Conservation (phyloP, 2,888 invertebrate genomes). For the Taenaris catops region DNA sequence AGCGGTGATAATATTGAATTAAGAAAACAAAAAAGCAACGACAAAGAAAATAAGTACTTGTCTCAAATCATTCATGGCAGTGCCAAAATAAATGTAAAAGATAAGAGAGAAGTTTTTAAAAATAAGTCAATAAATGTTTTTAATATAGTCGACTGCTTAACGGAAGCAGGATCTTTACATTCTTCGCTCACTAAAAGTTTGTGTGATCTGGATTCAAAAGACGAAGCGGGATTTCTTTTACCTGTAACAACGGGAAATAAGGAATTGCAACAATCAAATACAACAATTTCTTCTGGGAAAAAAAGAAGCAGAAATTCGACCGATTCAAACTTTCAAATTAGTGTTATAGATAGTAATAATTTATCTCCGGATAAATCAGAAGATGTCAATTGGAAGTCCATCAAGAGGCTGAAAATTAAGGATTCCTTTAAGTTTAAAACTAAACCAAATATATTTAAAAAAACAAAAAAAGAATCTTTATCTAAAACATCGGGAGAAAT, state of each 20-base stretch:
- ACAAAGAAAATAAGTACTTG: constrained; percentile 63
- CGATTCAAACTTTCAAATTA: constrained; percentile 68
- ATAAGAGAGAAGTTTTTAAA: constrained; percentile 71
- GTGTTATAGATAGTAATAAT: constrained; percentile 50
- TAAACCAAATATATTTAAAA: constrained; percentile 69
- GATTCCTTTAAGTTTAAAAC: constrained; percentile 76
- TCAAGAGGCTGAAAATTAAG: constrained; percentile 72
- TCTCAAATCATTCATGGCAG: constrained; percentile 42
- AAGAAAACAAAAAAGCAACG: constrained; percentile 44
- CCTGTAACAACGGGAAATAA: constrained; percentile 52
- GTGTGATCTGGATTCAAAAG: constrained; percentile 66
- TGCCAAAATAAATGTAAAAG: constrained; percentile 46
- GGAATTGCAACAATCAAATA: constrained; percentile 64
- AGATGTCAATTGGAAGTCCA: constrained; percentile 73
- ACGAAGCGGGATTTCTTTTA: constrained; percentile 53
- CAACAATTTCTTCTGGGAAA: constrained; percentile 70
- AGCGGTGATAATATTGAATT: constrained; percentile 45
- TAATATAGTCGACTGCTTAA: constrained; percentile 66
- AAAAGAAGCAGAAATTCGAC: constrained; percentile 73
- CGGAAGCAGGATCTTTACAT: constrained; percentile 62
- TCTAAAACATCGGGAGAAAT: constrained; percentile 62
- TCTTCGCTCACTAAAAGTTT: constrained; percentile 69
- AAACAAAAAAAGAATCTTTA: constrained; percentile 61
- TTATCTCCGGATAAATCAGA: constrained; percentile 66
- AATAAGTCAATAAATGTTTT: constrained; percentile 73